A percentile compares a stretch with the other conserved stretches of the same genome.
These are phyloP conservation scores for Paradoxurus hermaphroditus DNA, from an alignment of 2,113 vertebrate species.

Conservation along the genomic window DNA sequence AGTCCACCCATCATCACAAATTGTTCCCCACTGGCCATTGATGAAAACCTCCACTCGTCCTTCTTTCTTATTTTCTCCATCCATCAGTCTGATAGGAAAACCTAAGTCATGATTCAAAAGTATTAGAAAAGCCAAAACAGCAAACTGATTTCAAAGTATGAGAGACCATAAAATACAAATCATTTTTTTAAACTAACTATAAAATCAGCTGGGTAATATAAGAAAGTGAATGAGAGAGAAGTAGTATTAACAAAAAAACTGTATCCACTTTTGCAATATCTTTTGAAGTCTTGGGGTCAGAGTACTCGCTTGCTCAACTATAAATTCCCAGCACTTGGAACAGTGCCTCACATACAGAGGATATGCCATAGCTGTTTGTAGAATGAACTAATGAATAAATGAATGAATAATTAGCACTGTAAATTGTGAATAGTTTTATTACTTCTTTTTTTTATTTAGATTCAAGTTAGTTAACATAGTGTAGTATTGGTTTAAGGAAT, in stretches of 20 bases:
- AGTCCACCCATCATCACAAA: constrained; percentile 98
- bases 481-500: too few species aligned
- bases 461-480: too few species aligned
- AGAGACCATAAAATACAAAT: not conserved
- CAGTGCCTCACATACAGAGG: not conserved
- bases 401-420: not conserved
- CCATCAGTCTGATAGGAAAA: constrained; percentile 92
- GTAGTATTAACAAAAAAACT: not conserved
- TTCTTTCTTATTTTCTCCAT: constrained; percentile 94
- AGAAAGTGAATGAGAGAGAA: not conserved
- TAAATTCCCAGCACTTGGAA: not conserved
- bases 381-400: not conserved
- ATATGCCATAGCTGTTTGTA: not conserved
- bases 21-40: constrained; percentile 94
- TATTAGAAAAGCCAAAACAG: constrained; percentile 42
- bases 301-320: not conserved
- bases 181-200: not conserved
- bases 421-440: not conserved
- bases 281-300: not conserved
- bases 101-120: constrained; percentile 81
- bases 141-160: not conserved
- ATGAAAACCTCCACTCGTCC: constrained; percentile 96
- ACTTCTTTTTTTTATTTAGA: too few species aligned
- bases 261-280: not conserved
- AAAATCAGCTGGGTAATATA: not conserved